Base-by-base conservation (phyloP, 2,113 vertebrate species). In the Dicerorhinus sumatrensis region DNA sequence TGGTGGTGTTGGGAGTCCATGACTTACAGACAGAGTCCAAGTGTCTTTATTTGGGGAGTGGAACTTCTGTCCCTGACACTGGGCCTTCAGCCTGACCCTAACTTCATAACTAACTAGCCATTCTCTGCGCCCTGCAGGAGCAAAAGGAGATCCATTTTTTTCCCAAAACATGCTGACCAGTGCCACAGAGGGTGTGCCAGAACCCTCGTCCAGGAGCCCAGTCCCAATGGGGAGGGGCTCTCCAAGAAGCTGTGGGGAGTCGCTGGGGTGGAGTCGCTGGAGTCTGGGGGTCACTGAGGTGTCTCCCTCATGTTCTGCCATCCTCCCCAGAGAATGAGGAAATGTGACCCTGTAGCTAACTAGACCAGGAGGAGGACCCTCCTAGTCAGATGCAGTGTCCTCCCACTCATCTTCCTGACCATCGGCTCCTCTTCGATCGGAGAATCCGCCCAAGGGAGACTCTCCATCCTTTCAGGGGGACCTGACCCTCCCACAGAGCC, bases 181-280 rank as follows among this genome's bases (percentile, higher is more conserved):
- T 27, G 83, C 58, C 13, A 2, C 25, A 2, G 17, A 65, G 33
- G 2, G 31, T 13, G 23, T 1, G 0, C 17, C 54, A 63, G 69
- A 17, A 23, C 9, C 58, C 60, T 67, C 69, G 0, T 76, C 9
- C 6, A 29, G 51, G 20, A 54, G n/a, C 76, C 33, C 48, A n/a
- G 0, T 39, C 39, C 60, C 18, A 7, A 31, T 7, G 27, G 31
- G 56, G 46, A 80, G n/a, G 33, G 58, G 20, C 63, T n/a, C 23
- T 20, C 51, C 2, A 0, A 9, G 36, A 3, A 7, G 4, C 48
- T 0, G 0, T 1, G 23, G 25, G 39, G 42, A 42, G 42, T 42
- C 42, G 42, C 42, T 42, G 42, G 42, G 42, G 42, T 42, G 5
- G 42, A 42, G 42, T 42, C 42, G 5, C 42, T 42, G 42, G 42